phyloP scores from a whole-genome alignment of 2,113 vertebrate species.

The Myxocyprinus asiaticus region DNA sequence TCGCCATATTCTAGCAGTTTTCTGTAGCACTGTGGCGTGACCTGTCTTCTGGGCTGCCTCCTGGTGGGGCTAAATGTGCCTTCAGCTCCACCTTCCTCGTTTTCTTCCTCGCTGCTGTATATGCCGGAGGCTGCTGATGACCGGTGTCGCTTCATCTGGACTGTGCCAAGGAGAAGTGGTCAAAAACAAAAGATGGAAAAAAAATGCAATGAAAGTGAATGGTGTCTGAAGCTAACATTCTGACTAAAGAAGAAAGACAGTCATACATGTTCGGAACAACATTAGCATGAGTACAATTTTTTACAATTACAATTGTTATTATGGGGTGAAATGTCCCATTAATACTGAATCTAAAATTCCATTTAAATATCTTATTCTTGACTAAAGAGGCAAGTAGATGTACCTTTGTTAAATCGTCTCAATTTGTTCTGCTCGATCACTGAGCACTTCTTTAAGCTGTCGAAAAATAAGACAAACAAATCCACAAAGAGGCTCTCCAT shows the following conservation, averaged over 20 bases:
- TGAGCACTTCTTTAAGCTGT: conserved; percentile 83
- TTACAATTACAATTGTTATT: too few species aligned
- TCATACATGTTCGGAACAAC: too few species aligned
- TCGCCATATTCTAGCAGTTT: conserved; percentile 84
- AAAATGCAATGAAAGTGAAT: too few species aligned
- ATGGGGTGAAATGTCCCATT: too few species aligned
- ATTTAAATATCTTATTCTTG: too few species aligned
- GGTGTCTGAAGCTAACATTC: too few species aligned
- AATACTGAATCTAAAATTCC: too few species aligned
- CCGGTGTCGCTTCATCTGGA: conserved; percentile 57
- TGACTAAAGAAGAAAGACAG: too few species aligned
- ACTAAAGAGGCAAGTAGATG: not conserved
- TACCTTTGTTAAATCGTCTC: conserved; percentile 79
- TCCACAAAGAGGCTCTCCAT: not conserved
- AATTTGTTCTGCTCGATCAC: conserved; percentile 81
- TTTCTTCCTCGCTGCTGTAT: conserved; percentile 67
- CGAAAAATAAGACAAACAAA: conserved; percentile 35
- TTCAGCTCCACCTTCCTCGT: conserved; percentile 49
- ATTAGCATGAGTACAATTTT: too few species aligned
- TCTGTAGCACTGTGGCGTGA: conserved; percentile 84
- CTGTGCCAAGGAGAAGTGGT: conserved; percentile 57
- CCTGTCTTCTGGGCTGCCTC: conserved; percentile 82
- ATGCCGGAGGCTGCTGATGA: conserved; percentile 10
- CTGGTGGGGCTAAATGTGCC: conserved; percentile 59
- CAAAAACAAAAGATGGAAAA: conserved; percentile 24